Evolutionary conservation across 2,888 invertebrate genomes (phyloP).

Genomic region (Lasiommata megera): DNA sequence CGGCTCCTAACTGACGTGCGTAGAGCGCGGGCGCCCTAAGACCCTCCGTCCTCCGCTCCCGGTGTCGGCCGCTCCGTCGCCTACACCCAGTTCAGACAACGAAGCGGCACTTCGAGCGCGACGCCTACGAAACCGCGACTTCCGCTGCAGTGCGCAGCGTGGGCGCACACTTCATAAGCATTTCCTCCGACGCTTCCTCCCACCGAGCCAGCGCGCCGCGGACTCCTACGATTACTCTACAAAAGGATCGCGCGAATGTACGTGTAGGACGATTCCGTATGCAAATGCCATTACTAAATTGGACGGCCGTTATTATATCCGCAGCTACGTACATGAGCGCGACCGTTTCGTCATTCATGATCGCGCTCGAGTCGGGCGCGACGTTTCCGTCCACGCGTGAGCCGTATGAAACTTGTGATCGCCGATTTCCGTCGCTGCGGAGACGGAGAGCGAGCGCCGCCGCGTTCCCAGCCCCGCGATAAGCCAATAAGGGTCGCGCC

Average conservation of each 20-base stretch:
- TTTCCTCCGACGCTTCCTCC: constrained; percentile 70
- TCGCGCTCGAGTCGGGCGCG: constrained; percentile 40
- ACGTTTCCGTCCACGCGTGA: constrained; percentile 47
- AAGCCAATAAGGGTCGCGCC: constrained; percentile 70
- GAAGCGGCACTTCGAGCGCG: constrained; percentile 38
- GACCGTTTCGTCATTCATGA: constrained; percentile 45
- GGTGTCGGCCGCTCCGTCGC: constrained; percentile 43
- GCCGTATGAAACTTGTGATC: constrained; percentile 44
- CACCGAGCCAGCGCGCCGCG: constrained; percentile 41
- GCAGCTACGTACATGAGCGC: constrained; percentile 41
- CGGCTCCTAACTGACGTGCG: constrained; percentile 47
- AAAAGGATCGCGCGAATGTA: constrained; percentile 40
- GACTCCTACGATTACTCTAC: constrained; percentile 35
- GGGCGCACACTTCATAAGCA: constrained; percentile 68
- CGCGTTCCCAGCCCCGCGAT: constrained; percentile 64
- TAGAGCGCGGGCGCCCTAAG: constrained; percentile 25
- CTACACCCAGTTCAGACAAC: not conserved
- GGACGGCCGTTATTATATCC: constrained; percentile 49
- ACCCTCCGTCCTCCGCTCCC: constrained; percentile 44
- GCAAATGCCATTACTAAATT: constrained; percentile 46
- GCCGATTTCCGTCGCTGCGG: constrained; percentile 44
- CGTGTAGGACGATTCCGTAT: constrained; percentile 46
- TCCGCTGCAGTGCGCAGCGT: constrained; percentile 58
- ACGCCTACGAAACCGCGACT: constrained; percentile 65
- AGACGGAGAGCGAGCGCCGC: constrained; percentile 37